phyloP scores from a whole-genome alignment of 2,113 vertebrate species.

The Cyanoramphus novaezelandiae region DNA sequence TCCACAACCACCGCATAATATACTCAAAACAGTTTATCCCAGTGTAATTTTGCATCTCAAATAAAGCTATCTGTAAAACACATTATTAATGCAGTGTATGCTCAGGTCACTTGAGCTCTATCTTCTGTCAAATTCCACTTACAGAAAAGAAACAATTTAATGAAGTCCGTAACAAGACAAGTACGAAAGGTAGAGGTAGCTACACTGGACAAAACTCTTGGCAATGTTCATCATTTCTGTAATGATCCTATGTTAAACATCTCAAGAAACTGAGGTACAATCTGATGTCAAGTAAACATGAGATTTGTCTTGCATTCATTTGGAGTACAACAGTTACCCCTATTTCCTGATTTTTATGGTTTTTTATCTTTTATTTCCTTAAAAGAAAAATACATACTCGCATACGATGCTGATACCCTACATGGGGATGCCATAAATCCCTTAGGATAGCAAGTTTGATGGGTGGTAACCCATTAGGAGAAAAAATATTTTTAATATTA shows the following conservation, averaged over 20 bases:
- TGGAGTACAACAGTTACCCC: not conserved
- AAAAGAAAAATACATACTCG: constrained; percentile 47
- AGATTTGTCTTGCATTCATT: not conserved
- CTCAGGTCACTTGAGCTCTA: not conserved
- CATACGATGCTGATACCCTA: constrained; percentile 56
- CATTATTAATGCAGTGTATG: not conserved
- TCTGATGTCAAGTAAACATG: constrained; percentile 3
- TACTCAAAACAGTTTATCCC: not conserved
- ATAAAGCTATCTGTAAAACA: not conserved
- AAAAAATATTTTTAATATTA: constrained; percentile 55
- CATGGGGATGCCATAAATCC: constrained; percentile 27
- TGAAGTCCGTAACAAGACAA: not conserved
- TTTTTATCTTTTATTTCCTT: constrained; percentile 15
- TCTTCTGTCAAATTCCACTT: not conserved
- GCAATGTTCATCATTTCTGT: not conserved
- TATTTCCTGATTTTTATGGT: not conserved
- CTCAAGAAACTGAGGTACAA: constrained; percentile 44
- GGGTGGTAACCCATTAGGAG: constrained; percentile 48
- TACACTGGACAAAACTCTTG: not conserved
- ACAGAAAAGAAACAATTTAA: not conserved
- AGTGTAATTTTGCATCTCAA: not conserved
- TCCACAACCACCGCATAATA: not conserved
- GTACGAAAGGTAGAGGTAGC: not conserved
- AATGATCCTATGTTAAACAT: not conserved
- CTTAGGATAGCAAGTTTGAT: constrained; percentile 48